These are phyloP conservation scores for Hypsopygia costalis DNA, from an alignment of 2,888 invertebrate genomes.

Conservation along the genomic window DNA sequence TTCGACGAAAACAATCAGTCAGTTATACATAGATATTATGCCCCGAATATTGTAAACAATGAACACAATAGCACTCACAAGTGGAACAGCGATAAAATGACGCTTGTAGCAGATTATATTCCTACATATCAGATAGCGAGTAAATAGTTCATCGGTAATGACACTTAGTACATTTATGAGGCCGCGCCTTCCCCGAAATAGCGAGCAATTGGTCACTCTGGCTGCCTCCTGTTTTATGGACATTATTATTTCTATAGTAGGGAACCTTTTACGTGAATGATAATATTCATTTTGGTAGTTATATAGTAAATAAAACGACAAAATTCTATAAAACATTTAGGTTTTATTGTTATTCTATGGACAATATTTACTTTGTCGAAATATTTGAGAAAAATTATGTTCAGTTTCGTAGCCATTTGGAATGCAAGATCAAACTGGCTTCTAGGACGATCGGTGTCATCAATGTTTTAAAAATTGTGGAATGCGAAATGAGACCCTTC, in stretches of 20 bases:
- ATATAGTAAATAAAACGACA: too few species aligned
- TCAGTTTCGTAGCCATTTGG: too few species aligned
- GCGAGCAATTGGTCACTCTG: slow-evolving; percentile 1
- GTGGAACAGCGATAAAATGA: background rate
- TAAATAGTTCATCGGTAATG: background rate
- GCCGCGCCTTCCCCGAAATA: slow-evolving; percentile 3
- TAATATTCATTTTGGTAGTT: too few species aligned
- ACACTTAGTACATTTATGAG: slow-evolving; percentile 1
- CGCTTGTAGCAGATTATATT: background rate
- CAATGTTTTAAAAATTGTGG: too few species aligned
- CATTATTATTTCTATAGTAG: background rate
- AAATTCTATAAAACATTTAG: too few species aligned
- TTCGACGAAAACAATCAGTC: too few species aligned
- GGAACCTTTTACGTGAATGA: background rate
- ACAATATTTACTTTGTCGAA: too few species aligned
- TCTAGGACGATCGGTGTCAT: too few species aligned
- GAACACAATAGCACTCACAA: background rate
- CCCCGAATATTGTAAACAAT: background rate
- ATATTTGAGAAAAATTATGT: too few species aligned
- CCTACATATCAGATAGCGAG: background rate
- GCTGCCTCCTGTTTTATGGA: slow-evolving; percentile 2
- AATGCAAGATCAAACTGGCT: too few species aligned
- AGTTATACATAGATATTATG: background rate
- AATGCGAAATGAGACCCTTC: too few species aligned
- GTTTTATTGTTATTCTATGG: too few species aligned